phyloP scores from a whole-genome alignment of 2,888 invertebrate species.

The Ditula angustiorana region DNA sequence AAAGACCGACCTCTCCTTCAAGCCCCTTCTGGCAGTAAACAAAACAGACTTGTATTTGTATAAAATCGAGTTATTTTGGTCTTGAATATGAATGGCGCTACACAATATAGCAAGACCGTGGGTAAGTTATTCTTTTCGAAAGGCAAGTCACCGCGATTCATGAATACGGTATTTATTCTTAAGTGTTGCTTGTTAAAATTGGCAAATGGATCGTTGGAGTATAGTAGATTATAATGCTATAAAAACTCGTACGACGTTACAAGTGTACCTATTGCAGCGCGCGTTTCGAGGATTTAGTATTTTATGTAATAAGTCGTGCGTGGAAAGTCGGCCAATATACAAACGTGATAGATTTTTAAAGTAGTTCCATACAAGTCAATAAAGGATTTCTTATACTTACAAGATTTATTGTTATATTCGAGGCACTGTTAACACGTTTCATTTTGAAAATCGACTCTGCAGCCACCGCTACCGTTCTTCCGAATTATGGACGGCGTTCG shows the following conservation, averaged over 20 bases:
- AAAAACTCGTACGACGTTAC: slow-evolving; percentile 3
- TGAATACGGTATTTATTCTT: slow-evolving; percentile 51
- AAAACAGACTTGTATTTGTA: slow-evolving; percentile 63
- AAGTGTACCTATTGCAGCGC: background rate
- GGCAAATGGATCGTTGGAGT: slow-evolving; percentile 44
- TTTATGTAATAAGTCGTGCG: slow-evolving; percentile 2
- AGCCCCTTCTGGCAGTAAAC: slow-evolving; percentile 59
- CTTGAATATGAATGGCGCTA: slow-evolving; percentile 62
- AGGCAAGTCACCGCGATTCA: slow-evolving; percentile 53
- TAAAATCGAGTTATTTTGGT: slow-evolving; percentile 67
- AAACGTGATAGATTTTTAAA: background rate
- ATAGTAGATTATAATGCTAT: slow-evolving; percentile 44
- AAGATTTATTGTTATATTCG: background rate
- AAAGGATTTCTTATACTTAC: too few species aligned
- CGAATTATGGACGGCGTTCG: slow-evolving; percentile 27
- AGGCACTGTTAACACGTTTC: background rate
- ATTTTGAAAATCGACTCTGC: background rate
- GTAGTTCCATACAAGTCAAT: background rate
- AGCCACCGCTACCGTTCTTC: background rate
- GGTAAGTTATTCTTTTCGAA: slow-evolving; percentile 50
- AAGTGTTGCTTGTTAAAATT: slow-evolving; percentile 46
- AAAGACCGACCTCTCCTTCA: slow-evolving; percentile 49
- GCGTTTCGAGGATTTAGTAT: background rate
- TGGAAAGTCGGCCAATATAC: background rate
- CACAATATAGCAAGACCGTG: slow-evolving; percentile 51